These are phyloP conservation scores for Botia kubotai DNA, from an alignment of 2,797 vertebrate species.

Conservation along the genomic window DNA sequence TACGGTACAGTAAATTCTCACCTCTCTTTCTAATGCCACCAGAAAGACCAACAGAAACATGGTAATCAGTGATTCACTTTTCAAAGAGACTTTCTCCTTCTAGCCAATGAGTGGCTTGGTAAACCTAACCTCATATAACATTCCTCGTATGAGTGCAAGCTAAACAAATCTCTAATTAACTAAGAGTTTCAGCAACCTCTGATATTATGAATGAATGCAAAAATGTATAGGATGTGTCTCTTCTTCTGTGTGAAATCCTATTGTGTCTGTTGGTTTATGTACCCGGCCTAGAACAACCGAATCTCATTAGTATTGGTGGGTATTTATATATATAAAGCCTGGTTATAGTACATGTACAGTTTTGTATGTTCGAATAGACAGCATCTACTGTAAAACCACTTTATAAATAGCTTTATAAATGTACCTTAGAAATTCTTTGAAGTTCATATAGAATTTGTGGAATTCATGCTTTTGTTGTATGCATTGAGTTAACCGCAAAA, in stretches of 20 bases:
- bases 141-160: neutral
- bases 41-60: conserved; percentile 25
- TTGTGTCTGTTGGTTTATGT: neutral
- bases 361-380: neutral
- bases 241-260: neutral
- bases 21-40: conserved; percentile 46
- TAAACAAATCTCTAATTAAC: neutral
- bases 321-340: neutral
- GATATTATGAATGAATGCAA: conserved; percentile 3
- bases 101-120: neutral
- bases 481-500: neutral
- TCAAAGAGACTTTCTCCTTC: conserved; percentile 16
- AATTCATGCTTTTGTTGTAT: neutral
- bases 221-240: neutral
- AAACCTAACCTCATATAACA: neutral
- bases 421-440: no score
- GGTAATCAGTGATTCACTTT: conserved; percentile 25
- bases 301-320: neutral
- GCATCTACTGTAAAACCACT: neutral
- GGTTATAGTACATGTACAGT: neutral
- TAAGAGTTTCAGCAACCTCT: neutral
- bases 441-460: neutral
- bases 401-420: neutral
- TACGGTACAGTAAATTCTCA: conserved; percentile 61
- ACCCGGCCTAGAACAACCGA: neutral